Evolutionary conservation across 2,797 vertebrate genomes (phyloP).

Genomic region (Cossypha caffra): DNA sequence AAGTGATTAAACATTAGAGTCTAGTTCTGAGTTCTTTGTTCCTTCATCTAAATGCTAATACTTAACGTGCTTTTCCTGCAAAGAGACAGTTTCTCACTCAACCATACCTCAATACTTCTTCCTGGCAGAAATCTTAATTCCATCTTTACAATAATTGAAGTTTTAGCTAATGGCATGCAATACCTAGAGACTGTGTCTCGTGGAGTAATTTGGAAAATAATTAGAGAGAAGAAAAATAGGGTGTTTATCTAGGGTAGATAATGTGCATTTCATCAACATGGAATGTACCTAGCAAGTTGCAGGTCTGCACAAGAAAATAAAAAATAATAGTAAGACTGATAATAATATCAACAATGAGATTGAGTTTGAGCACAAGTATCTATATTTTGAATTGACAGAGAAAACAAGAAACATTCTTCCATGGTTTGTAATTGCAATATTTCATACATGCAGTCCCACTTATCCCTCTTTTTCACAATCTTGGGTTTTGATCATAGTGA

Average conservation of each 20-base stretch:
- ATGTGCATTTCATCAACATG: background rate
- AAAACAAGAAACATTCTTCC: no score
- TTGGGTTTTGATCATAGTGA: background rate
- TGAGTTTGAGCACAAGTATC: background rate
- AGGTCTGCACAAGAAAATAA: background rate
- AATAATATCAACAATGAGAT: background rate
- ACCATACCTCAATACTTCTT: background rate
- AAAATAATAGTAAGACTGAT: background rate
- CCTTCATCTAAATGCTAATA: constrained; percentile 5
- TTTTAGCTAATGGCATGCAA: background rate
- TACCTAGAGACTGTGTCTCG: background rate
- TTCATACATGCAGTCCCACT: background rate
- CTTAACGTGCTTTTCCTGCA: background rate
- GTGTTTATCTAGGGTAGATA: background rate
- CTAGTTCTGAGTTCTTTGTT: background rate
- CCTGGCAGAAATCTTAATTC: constrained; percentile 39
- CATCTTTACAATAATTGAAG: background rate
- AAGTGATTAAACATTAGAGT: background rate
- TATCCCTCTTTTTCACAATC: background rate
- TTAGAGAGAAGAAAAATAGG: background rate
- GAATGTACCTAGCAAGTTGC: background rate
- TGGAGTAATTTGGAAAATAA: background rate
- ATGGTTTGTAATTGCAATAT: background rate
- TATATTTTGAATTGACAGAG: background rate
- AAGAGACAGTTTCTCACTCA: constrained; percentile 13